Percentiles rank a stretch among this genome's conserved stretches.
Conservation (phyloP, 2,888 invertebrate species). For the Serrognathus titanus region DNA sequence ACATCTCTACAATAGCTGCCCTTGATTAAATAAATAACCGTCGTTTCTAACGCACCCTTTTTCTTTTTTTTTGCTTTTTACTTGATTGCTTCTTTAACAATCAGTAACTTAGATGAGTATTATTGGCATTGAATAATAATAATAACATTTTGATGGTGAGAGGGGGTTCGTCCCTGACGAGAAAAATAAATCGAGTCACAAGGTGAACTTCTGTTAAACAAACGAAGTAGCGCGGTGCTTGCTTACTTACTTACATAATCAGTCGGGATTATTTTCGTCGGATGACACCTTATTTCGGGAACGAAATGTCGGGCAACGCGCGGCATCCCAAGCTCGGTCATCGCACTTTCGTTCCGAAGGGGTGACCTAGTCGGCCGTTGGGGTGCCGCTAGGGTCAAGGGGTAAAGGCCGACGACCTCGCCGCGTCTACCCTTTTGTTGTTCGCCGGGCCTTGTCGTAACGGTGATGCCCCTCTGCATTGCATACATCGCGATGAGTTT, state of each 20-base stretch:
- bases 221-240: constrained; percentile 10
- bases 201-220: too few relatives aligned
- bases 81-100: too few relatives aligned
- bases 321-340: constrained; percentile 19
- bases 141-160: too few relatives aligned
- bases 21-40: too few relatives aligned
- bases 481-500: not conserved
- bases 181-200: too few relatives aligned
- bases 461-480: not conserved
- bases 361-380: constrained; percentile 21
- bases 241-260: constrained; percentile 13
- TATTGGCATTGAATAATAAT: too few relatives aligned
- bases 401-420: constrained; percentile 16
- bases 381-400: constrained; percentile 19
- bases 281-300: constrained; percentile 19
- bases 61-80: too few relatives aligned
- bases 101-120: too few relatives aligned
- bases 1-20: too few relatives aligned
- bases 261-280: constrained; percentile 19
- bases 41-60: too few relatives aligned
- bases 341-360: constrained; percentile 17
- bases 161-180: too few relatives aligned
- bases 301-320: constrained; percentile 19
- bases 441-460: not conserved
- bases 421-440: not conserved